phyloP scores from a whole-genome alignment of 1,140 invertebrate genomes.

The Psix sp. region DNA sequence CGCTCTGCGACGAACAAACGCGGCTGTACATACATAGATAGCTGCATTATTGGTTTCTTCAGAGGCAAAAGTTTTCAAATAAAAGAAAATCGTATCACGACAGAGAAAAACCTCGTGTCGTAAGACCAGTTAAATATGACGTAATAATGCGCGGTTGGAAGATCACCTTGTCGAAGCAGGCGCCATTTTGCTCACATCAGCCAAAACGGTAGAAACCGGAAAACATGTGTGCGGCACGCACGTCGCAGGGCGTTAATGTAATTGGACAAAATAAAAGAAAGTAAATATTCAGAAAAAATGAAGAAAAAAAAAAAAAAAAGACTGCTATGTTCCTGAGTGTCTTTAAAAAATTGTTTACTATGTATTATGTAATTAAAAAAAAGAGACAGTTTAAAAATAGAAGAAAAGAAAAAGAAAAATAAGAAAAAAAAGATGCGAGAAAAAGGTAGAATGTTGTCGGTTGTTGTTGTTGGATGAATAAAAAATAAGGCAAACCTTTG shows the following conservation, averaged over 20 bases:
- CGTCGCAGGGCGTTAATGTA: slow-evolving; percentile 28
- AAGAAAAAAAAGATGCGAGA: slow-evolving; percentile 9
- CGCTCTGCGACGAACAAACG: slow-evolving; percentile 25
- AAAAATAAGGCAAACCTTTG: slow-evolving; percentile 77
- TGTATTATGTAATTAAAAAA: slow-evolving; percentile 9
- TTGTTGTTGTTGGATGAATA: slow-evolving; percentile 57
- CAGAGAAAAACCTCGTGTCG: not conserved
- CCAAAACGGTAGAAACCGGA: slow-evolving; percentile 5
- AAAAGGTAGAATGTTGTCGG: slow-evolving; percentile 13
- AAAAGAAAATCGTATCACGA: not conserved
- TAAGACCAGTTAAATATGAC: slow-evolving; percentile 10
- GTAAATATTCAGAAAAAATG: slow-evolving; percentile 1
- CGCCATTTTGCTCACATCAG: slow-evolving; percentile 22
- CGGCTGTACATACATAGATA: too few relatives aligned
- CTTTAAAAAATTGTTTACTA: not conserved
- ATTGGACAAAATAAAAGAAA: slow-evolving; percentile 4
- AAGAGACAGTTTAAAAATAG: not conserved
- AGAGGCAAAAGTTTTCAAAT: not conserved
- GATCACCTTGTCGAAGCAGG: slow-evolving; percentile 10
- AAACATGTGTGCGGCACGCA: slow-evolving; percentile 17
- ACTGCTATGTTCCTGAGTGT: not conserved
- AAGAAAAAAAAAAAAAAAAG: slow-evolving; percentile 6
- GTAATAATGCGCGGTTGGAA: slow-evolving; percentile 13
- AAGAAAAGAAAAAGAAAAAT: slow-evolving; percentile 7
- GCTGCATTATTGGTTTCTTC: too few relatives aligned